Evolutionary conservation across 2,797 vertebrate genomes (phyloP).

Genomic region (Huso huso): DNA sequence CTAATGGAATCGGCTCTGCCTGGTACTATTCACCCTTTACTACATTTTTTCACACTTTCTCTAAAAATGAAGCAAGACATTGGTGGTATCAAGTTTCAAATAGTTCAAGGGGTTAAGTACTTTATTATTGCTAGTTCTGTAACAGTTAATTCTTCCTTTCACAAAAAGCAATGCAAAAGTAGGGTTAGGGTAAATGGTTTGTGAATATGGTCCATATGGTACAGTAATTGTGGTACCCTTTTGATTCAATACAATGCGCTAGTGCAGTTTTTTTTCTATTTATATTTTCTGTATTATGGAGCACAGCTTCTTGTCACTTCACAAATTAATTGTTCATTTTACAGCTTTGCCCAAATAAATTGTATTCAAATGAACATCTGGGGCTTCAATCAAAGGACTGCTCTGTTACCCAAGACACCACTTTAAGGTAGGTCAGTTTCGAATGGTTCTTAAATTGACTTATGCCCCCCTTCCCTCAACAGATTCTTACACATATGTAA

Average conservation of each 20-base stretch:
- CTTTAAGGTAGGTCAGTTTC: slow-evolving; percentile 26
- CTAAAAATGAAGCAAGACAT: too few relatives aligned
- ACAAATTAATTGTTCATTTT: not conserved
- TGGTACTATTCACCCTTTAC: too few relatives aligned
- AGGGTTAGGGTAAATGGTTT: not conserved
- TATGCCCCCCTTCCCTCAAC: slow-evolving; percentile 6
- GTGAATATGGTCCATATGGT: too few relatives aligned
- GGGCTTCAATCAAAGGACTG: slow-evolving; percentile 17
- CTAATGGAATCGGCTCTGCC: too few relatives aligned
- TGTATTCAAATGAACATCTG: not conserved
- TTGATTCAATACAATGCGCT: too few relatives aligned
- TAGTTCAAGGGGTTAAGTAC: too few relatives aligned
- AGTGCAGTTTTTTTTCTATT: too few relatives aligned
- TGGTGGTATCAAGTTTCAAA: too few relatives aligned
- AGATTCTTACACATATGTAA: not conserved
- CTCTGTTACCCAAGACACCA: slow-evolving; percentile 16
- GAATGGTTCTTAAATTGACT: not conserved
- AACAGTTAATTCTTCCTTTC: too few relatives aligned
- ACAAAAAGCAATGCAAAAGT: not conserved
- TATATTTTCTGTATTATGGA: not conserved
- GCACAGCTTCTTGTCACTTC: not conserved
- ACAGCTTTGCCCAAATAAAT: slow-evolving; percentile 1
- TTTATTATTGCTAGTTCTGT: too few relatives aligned
- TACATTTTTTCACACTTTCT: too few relatives aligned
- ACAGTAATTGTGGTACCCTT: too few relatives aligned